phyloP scores from a whole-genome alignment of 2,888 invertebrate species.

The Bhutanitis thaidina region DNA sequence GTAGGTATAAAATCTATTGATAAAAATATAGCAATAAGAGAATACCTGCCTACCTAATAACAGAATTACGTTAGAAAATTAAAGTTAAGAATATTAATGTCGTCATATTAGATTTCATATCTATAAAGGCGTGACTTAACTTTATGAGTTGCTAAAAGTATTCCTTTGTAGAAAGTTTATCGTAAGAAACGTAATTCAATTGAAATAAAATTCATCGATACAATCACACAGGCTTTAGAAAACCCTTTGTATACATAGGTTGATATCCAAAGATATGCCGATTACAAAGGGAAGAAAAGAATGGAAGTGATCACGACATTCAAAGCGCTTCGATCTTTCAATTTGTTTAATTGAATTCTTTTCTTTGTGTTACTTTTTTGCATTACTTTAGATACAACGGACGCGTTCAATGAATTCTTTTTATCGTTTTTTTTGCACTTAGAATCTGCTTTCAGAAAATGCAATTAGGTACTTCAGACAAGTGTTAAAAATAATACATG shows the following conservation, averaged over 20 bases:
- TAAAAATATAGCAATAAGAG: too few species aligned
- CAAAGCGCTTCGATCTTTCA: constrained; percentile 58
- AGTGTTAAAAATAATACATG: too few species aligned
- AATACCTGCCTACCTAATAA: too few species aligned
- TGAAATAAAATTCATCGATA: constrained; percentile 5
- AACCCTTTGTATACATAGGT: constrained; percentile 51
- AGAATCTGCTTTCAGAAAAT: constrained; percentile 10
- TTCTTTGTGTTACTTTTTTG: constrained; percentile 53
- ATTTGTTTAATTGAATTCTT: constrained; percentile 74
- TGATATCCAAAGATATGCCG: constrained; percentile 56
- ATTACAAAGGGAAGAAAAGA: constrained; percentile 60
- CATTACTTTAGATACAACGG: constrained; percentile 41
- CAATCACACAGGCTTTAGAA: constrained; percentile 32
- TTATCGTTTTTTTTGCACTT: constrained; percentile 2
- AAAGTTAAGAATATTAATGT: too few species aligned
- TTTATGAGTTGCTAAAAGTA: too few species aligned
- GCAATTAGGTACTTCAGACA: not conserved
- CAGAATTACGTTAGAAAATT: too few species aligned
- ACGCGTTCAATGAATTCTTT: constrained; percentile 22
- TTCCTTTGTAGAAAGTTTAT: too few species aligned
- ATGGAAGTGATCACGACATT: constrained; percentile 39
- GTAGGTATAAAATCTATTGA: too few species aligned
- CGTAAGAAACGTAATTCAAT: not conserved
- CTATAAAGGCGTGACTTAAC: too few species aligned
- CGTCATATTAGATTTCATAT: too few species aligned